Evolutionary conservation across 2,797 vertebrate genomes (phyloP).

Genomic region (Sardinella longiceps): DNA sequence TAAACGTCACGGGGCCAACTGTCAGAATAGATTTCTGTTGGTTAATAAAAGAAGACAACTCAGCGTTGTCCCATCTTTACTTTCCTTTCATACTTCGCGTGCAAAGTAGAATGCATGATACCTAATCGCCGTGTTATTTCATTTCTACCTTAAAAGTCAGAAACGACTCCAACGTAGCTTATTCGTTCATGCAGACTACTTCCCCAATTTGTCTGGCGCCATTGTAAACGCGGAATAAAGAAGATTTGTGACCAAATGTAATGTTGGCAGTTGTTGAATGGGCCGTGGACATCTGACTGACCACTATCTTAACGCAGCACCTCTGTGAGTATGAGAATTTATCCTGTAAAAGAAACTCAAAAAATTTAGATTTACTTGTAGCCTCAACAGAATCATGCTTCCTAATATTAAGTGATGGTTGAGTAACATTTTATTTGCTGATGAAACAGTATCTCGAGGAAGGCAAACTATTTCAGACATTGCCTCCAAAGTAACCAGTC

Average conservation of each 20-base stretch:
- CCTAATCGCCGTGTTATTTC: neutral
- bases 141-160: neutral
- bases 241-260: neutral
- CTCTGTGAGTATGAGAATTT: neutral
- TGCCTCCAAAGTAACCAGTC: neutral
- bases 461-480: neutral
- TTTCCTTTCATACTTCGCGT: neutral
- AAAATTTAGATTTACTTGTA: neutral
- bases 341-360: neutral
- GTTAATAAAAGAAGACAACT: too few species aligned
- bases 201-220: slow-evolving; percentile 4
- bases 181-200: neutral
- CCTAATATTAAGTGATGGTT: neutral
- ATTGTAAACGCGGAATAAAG: neutral
- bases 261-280: slow-evolving; percentile 8
- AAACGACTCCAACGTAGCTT: neutral
- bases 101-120: neutral
- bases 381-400: neutral
- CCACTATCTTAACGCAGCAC: neutral
- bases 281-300: neutral
- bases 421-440: neutral
- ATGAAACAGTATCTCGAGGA: neutral
- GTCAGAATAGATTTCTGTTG: neutral
- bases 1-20: neutral
- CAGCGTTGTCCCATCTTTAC: too few species aligned